Conservation (phyloP, 1,140 invertebrate genomes). For the Drosophila insularis region DNA sequence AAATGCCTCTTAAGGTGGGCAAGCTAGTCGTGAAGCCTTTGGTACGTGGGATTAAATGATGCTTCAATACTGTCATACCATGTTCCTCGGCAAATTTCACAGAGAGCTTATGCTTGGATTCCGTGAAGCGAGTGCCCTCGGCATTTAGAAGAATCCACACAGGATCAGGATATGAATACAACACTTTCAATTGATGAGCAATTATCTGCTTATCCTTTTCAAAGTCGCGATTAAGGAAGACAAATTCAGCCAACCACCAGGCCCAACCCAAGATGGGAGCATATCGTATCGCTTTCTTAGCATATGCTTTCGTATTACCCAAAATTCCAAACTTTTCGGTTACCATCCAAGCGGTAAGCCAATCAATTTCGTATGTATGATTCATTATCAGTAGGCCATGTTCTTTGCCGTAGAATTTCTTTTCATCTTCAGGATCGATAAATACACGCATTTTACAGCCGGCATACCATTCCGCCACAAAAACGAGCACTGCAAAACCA, state of each 20-base stretch:
- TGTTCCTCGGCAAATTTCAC: conserved; percentile 93
- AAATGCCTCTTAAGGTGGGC: conserved; percentile 88
- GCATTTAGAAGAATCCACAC: conserved; percentile 95
- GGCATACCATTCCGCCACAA: conserved; percentile 96
- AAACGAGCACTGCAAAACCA: conserved; percentile 90
- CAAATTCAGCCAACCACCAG: conserved; percentile 96
- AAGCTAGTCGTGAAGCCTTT: conserved; percentile 93
- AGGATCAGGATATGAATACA: conserved; percentile 93
- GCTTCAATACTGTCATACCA: conserved; percentile 91
- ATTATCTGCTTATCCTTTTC: conserved; percentile 94
- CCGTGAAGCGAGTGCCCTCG: conserved; percentile 96
- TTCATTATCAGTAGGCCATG: conserved; percentile 96
- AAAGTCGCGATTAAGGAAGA: conserved; percentile 96
- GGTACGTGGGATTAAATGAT: conserved; percentile 96
- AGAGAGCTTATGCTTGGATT: conserved; percentile 93
- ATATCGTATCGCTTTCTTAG: conserved; percentile 95
- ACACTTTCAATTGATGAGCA: conserved; percentile 89
- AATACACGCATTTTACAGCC: conserved; percentile 88
- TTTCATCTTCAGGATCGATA: conserved; percentile 89
- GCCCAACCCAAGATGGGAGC: conserved; percentile 96
- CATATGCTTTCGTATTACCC: conserved; percentile 96
- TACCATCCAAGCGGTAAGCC: conserved; percentile 94
- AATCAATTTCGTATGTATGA: conserved; percentile 97
- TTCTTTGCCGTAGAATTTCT: conserved; percentile 92
- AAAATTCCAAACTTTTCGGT: conserved; percentile 89